Percentiles rank a stretch among this genome's conserved stretches.
Conservation (phyloP, 2,113 vertebrate species). For the Catharus bicknelli region DNA sequence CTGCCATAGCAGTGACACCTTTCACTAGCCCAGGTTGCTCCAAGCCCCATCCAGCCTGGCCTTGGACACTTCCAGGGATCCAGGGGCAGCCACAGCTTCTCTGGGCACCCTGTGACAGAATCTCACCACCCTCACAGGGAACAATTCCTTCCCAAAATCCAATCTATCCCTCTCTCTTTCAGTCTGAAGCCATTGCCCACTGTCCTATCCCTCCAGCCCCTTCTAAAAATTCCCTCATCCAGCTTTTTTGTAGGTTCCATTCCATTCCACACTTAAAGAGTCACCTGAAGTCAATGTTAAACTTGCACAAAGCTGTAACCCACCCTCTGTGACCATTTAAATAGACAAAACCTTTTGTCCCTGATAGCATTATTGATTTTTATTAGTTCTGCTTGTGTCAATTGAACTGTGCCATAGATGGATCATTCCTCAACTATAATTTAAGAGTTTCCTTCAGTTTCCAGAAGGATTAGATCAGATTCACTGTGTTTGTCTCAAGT, state of each 20-base stretch:
- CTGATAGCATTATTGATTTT: background rate
- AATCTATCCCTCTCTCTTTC: background rate
- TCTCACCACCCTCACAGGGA: rapidly evolving
- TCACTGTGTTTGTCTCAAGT: background rate
- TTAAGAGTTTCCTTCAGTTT: background rate
- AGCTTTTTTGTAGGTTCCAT: background rate
- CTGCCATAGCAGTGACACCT: background rate
- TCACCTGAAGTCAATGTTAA: background rate
- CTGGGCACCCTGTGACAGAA: background rate
- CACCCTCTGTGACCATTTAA: background rate
- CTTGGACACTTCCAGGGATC: background rate
- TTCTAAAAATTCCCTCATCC: background rate
- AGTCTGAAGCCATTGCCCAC: background rate
- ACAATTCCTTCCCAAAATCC: background rate
- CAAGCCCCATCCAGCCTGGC: background rate
- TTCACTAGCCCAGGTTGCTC: rapidly evolving
- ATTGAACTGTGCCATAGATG: background rate
- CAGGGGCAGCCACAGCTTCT: background rate
- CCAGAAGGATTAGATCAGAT: background rate
- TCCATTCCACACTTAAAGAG: background rate
- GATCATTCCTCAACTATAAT: background rate
- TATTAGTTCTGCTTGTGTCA: background rate
- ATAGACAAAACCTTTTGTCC: background rate
- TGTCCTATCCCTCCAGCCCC: background rate
- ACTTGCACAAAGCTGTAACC: background rate